Conservation (phyloP, 2,797 vertebrate species). For the Cephalopachus bancanus region DNA sequence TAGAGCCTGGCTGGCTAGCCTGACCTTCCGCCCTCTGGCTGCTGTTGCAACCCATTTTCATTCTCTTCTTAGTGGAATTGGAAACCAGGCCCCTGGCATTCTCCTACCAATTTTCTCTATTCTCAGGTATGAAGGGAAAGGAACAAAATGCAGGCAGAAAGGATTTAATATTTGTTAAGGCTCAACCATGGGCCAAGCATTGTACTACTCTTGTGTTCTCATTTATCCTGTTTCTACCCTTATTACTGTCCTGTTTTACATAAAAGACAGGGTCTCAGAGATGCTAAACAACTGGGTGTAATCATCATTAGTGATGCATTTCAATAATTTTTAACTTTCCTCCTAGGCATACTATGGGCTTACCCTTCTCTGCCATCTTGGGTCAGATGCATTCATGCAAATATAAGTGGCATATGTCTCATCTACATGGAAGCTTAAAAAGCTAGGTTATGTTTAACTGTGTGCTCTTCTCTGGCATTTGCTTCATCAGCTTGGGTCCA, state of each 20-base stretch:
- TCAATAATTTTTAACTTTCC: background rate
- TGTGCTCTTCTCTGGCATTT: background rate
- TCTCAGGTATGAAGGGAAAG: conserved; percentile 30
- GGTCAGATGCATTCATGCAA: background rate
- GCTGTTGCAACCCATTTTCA: conserved; percentile 52
- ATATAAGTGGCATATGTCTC: background rate
- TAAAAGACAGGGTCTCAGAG: background rate
- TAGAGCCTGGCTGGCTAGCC: background rate
- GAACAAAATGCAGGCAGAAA: background rate
- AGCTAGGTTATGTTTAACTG: background rate
- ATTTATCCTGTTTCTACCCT: background rate
- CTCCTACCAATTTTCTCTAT: background rate
- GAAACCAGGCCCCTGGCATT: conserved; percentile 19
- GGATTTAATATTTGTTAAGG: background rate
- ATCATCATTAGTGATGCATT: background rate
- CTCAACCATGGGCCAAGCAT: background rate
- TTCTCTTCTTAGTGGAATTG: conserved; percentile 59
- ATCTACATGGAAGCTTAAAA: background rate
- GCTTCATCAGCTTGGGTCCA: background rate
- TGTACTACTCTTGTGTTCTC: background rate
- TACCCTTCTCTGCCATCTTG: background rate
- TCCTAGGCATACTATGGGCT: background rate
- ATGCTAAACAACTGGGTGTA: background rate
- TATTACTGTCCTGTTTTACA: background rate
- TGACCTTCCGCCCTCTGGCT: conserved; percentile 64